phyloP scores from a whole-genome alignment of 2,888 invertebrate species.

The Rhogogaster chlorosoma region DNA sequence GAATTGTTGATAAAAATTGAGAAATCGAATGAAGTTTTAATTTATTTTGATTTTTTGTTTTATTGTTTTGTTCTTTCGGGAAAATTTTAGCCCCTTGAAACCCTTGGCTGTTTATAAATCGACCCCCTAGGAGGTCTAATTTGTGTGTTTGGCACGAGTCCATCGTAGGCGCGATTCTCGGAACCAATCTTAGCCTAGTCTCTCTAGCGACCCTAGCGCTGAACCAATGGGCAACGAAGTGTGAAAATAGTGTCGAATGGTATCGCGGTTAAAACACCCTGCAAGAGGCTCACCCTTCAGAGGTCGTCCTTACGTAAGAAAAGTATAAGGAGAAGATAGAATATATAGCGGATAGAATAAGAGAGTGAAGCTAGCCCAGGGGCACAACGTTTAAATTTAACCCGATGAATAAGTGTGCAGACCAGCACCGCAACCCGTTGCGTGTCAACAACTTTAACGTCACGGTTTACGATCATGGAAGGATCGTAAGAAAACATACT shows the following conservation, averaged over 20 bases:
- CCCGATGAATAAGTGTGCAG: constrained; percentile 63
- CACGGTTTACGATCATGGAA: constrained; percentile 32
- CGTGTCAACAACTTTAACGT: constrained; percentile 45
- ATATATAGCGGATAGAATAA: neutral
- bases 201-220: constrained; percentile 48
- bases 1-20: neutral
- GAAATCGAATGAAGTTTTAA: neutral
- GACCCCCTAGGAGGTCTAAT: constrained; percentile 26
- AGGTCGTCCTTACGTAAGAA: constrained; percentile 60
- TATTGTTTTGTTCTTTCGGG: neutral
- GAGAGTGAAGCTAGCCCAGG: constrained; percentile 47
- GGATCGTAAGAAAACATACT: constrained; percentile 14
- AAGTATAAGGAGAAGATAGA: neutral
- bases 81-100: neutral
- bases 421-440: neutral
- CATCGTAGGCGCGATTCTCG: constrained; percentile 55
- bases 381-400: constrained; percentile 62
- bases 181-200: constrained; percentile 58
- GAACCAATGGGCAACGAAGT: constrained; percentile 52
- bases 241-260: constrained; percentile 55
- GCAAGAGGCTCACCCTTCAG: constrained; percentile 60
- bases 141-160: constrained; percentile 30
- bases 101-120: neutral
- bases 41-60: neutral
- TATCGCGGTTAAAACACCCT: constrained; percentile 25